Evolutionary conservation across 2,888 invertebrate genomes (phyloP).

Genomic region (Coronaproctus castanopsis): DNA sequence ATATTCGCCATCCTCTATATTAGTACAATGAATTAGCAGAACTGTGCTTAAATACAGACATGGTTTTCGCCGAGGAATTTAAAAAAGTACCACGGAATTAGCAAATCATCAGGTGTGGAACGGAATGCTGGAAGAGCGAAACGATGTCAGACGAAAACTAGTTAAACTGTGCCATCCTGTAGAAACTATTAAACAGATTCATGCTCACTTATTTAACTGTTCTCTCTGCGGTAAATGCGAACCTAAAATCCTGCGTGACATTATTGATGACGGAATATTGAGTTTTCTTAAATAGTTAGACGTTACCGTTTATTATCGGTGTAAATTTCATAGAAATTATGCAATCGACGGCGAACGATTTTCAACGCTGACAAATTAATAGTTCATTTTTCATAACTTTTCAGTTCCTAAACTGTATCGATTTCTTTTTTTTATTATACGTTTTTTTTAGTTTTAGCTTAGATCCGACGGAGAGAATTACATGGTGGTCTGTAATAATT

Average conservation of each 20-base stretch:
- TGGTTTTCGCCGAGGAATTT: background rate
- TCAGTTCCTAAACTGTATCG: no score
- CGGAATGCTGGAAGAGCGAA: background rate
- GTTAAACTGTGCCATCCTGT: background rate
- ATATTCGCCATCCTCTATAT: background rate
- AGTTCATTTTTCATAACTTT: no score
- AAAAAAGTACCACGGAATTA: background rate
- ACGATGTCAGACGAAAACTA: background rate
- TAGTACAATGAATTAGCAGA: background rate
- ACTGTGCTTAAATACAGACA: background rate
- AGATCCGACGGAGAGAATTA: conserved; percentile 63
- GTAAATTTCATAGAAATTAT: no score
- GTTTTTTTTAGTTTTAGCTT: conserved; percentile 39
- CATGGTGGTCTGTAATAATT: conserved; percentile 58
- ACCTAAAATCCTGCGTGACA: no score
- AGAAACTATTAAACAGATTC: background rate
- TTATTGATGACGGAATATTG: background rate
- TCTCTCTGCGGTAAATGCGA: background rate
- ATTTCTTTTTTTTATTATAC: no score
- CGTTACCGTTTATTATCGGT: no score
- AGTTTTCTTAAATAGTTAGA: background rate
- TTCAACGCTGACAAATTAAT: no score
- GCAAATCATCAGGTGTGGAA: background rate
- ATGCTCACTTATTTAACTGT: background rate
- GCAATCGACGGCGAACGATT: no score